Base-by-base conservation (phyloP, 2,797 vertebrate species). In the Crenuchus spilurus region DNA sequence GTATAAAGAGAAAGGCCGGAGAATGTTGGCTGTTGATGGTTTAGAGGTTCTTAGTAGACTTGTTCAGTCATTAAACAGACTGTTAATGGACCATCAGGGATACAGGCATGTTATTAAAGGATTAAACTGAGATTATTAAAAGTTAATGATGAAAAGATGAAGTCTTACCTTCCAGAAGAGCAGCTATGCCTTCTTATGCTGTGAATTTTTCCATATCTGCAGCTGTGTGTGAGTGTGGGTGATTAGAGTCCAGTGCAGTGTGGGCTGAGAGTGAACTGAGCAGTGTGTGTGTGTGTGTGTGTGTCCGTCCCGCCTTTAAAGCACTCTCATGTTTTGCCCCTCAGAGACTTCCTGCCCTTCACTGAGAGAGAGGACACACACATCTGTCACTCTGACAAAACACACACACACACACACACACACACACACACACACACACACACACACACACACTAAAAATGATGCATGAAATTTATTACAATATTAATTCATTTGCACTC, bases 321-420 rank as follows among this genome's bases (percentile, higher is more conserved):
- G 77, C 63, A 64, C 77, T 83, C 82, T 80, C 82, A 49, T 48
- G 71, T 72, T 75, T 77, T 77, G 46, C 71, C 58, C 77, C 82
- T 72, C 51, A 2, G 81, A 76, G 77, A 51, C 70, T 58, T 69
- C 72, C 64, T 76, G 80, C 71, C 77, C 79, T 79, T 78, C 60
- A 61, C 68, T 57, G 68, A 70, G 75, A 31, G 35, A 11, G 48
- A 51, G 48, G 48, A 51, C 52, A 31, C 52, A 16, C 52, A 55
- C 26, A 24, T 30, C 52, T 31, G 24, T 28, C 51, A 54, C 35
- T 10, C n/a, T n/a, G n/a, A n/a, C 4, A 22, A 7, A 48, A 6
- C 6, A 20, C 18, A 6, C 7, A n/a, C 2, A 2, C 7, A 1
- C n/a, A 14, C 1, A 14, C 39, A n/a, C 39, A 41, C 13, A 41